These are phyloP conservation scores for Amphiura filiformis DNA, from an alignment of 35 echinoderm and acorn worm species.

Conservation along the genomic window DNA sequence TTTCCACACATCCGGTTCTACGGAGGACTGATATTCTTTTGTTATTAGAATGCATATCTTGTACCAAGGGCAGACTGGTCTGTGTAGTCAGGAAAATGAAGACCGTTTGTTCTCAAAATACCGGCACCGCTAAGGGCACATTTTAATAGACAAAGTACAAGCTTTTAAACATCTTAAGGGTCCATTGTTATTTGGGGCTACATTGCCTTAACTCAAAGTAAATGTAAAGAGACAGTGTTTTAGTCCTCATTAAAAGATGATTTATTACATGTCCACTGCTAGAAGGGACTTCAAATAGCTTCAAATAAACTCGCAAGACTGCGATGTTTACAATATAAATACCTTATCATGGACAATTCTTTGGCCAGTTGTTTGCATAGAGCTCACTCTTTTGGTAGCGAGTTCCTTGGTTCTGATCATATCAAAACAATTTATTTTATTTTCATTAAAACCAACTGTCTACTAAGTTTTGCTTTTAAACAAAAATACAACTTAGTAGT, in stretches of 20 bases:
- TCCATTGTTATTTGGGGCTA: not conserved
- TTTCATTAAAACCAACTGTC: not conserved
- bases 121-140: not conserved
- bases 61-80: not conserved
- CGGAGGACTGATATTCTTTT: not conserved
- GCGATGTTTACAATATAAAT: not conserved
- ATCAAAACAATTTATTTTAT: not conserved
- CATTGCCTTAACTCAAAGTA: not conserved
- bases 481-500: too few species aligned
- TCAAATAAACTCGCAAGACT: not conserved
- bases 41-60: not conserved
- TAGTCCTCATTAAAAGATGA: not conserved
- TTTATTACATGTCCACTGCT: not conserved
- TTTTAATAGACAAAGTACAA: not conserved
- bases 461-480: too few species aligned
- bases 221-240: not conserved
- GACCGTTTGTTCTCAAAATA: slow-evolving; percentile 2
- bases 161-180: not conserved
- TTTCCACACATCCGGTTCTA: not conserved
- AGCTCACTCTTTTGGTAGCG: not conserved
- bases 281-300: not conserved
- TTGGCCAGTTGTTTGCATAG: not conserved
- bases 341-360: not conserved
- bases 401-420: not conserved
- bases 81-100: not conserved